Evolutionary conservation across 2,888 invertebrate species (phyloP).

Genomic region (Lagria hirta): DNA sequence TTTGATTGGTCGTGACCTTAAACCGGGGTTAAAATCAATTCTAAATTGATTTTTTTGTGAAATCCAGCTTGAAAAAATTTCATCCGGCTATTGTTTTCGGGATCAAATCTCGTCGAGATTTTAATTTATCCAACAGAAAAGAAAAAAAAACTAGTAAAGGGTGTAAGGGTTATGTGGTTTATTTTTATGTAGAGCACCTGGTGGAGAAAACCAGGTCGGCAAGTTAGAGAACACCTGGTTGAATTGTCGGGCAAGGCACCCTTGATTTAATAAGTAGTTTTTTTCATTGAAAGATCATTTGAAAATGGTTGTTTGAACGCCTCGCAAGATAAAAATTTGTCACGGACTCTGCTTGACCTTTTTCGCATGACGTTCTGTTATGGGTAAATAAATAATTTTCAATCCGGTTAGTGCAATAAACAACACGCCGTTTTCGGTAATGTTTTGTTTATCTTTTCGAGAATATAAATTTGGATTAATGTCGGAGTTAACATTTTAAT

Average conservation of each 20-base stretch:
- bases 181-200: conserved; percentile 52
- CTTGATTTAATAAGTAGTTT: conserved; percentile 46
- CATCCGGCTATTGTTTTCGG: too few species aligned
- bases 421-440: too few species aligned
- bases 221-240: conserved; percentile 50
- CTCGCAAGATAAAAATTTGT: conserved; percentile 12
- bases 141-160: conserved; percentile 33
- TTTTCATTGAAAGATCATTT: conserved; percentile 22
- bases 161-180: conserved; percentile 44
- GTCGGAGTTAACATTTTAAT: too few species aligned
- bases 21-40: too few species aligned
- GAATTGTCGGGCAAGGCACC: conserved; percentile 31
- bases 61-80: too few species aligned
- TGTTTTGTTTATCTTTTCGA: too few species aligned
- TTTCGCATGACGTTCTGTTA: too few species aligned
- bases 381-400: too few species aligned
- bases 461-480: too few species aligned
- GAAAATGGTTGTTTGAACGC: conserved; percentile 14
- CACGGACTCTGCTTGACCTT: conserved; percentile 13
- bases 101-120: conserved; percentile 22
- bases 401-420: too few species aligned
- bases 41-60: too few species aligned
- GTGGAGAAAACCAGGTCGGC: conserved; percentile 50
- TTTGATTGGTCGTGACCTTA: too few species aligned
- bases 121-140: conserved; percentile 43